phyloP scores from a whole-genome alignment of 2,797 vertebrate genomes.

The Mastacembelus armatus region DNA sequence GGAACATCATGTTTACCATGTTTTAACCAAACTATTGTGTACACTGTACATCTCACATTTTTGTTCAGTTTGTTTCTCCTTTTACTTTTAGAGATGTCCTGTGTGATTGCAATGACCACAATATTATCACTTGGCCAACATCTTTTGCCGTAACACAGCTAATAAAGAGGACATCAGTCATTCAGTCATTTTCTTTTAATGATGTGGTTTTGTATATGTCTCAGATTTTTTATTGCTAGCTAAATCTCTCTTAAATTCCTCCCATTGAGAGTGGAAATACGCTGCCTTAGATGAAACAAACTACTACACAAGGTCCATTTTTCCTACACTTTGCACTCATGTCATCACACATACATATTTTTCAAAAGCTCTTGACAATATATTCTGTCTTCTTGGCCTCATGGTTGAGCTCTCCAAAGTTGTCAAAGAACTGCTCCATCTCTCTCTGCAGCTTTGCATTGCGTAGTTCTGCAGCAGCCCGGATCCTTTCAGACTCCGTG shows the following conservation, averaged over 20 bases:
- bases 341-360: no score
- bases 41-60: constrained; percentile 53
- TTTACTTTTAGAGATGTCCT: constrained; percentile 63
- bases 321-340: no score
- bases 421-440: constrained; percentile 86
- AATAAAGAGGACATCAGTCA: constrained; percentile 77
- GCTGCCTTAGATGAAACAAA: constrained; percentile 9
- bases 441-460: constrained; percentile 82
- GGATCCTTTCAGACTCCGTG: constrained; percentile 72
- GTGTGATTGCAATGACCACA: constrained; percentile 54
- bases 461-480: constrained; percentile 74
- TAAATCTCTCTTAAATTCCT: not conserved
- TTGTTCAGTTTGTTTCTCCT: constrained; percentile 49
- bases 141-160: constrained; percentile 60
- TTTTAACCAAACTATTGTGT: constrained; percentile 52
- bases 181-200: constrained; percentile 42
- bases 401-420: constrained; percentile 83
- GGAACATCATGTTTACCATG: constrained; percentile 45
- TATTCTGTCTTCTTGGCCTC: constrained; percentile 84
- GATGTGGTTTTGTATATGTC: constrained; percentile 26
- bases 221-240: constrained; percentile 10
- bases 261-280: not conserved
- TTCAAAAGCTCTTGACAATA: constrained; percentile 84
- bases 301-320: constrained; percentile 16
- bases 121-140: constrained; percentile 63